Evolutionary conservation across 1,140 invertebrate genomes (phyloP).

Genomic region (Drosophila setifemur): DNA sequence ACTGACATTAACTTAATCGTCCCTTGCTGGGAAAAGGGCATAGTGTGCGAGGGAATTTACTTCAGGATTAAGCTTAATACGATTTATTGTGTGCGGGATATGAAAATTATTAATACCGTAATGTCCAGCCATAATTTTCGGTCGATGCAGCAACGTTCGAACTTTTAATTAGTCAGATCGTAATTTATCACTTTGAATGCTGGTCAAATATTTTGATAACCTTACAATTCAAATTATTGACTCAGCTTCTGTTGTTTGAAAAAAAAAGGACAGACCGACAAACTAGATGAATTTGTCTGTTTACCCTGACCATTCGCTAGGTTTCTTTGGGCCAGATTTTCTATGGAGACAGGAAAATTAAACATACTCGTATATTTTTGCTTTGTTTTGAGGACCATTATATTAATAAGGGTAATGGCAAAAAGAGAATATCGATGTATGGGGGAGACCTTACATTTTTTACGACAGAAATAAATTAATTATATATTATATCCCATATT

Average conservation of each 20-base stretch:
- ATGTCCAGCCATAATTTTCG: conserved; percentile 68
- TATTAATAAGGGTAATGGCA: no score
- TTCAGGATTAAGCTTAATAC: conserved; percentile 18
- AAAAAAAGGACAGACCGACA: background rate
- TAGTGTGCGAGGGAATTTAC: background rate
- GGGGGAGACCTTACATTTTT: no score
- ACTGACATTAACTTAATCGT: conserved; percentile 80
- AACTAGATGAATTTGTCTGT: conserved; percentile 27
- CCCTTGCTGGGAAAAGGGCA: background rate
- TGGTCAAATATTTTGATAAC: conserved; percentile 56
- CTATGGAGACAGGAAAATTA: no score
- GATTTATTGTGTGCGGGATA: conserved; percentile 69
- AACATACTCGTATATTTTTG: no score
- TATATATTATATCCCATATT: no score
- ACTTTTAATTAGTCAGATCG: conserved; percentile 76
- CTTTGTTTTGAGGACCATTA: no score
- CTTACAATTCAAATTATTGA: conserved; percentile 1
- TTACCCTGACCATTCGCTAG: no score
- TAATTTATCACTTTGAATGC: conserved; percentile 77
- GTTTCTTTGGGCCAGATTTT: no score
- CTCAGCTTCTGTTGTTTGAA: conserved; percentile 14
- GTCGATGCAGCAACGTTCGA: background rate
- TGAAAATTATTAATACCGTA: conserved; percentile 80
- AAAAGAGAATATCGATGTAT: no score
- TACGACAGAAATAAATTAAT: no score